Conservation (phyloP, 2,888 invertebrate genomes). For the Linnaemya tessellans region DNA sequence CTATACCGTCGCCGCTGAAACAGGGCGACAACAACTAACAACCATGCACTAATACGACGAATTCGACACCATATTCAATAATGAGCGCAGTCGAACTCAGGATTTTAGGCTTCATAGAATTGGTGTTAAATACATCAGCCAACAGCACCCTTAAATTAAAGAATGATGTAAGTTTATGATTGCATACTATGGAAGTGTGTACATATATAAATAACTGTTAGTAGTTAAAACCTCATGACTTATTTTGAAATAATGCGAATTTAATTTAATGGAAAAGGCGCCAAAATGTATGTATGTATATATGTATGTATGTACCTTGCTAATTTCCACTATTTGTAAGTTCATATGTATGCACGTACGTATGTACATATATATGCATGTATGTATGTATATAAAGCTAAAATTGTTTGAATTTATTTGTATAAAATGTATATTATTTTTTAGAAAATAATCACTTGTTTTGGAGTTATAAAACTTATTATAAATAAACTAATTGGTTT, state of each 20-base stretch:
- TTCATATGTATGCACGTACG: slow-evolving; percentile 11
- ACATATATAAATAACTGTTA: slow-evolving; percentile 37
- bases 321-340: background rate
- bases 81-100: too few relatives aligned
- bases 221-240: slow-evolving; percentile 34
- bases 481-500: slow-evolving; percentile 38
- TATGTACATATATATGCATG: background rate
- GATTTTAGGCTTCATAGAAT: too few relatives aligned
- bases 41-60: too few relatives aligned
- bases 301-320: background rate
- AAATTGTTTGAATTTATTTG: slow-evolving; percentile 44
- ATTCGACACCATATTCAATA: too few relatives aligned
- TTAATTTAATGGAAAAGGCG: slow-evolving; percentile 59
- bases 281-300: slow-evolving; percentile 47
- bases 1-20: too few relatives aligned
- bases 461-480: slow-evolving; percentile 64
- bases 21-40: too few relatives aligned
- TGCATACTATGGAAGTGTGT: background rate
- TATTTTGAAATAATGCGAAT: slow-evolving; percentile 30
- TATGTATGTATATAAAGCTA: slow-evolving; percentile 16
- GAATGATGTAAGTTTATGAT: too few relatives aligned
- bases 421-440: slow-evolving; percentile 74
- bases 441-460: slow-evolving; percentile 73
- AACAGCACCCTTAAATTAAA: too few relatives aligned
- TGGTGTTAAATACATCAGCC: too few relatives aligned